phyloP scores from a whole-genome alignment of 2,797 vertebrate genomes.

The Pseudomugil gertrudae region DNA sequence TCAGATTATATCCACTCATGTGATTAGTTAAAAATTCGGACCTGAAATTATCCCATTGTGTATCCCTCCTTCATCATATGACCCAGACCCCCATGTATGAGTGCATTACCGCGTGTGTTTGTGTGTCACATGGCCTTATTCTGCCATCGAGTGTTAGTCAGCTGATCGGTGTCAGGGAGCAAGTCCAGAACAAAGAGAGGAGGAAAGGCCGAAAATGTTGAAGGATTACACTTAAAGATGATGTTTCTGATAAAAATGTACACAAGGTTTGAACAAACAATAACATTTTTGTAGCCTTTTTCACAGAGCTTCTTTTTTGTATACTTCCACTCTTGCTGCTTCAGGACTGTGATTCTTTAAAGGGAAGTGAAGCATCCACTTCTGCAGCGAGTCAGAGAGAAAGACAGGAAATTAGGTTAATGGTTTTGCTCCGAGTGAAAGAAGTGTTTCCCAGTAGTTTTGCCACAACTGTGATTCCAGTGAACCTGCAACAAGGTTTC shows the following conservation, averaged over 20 bases:
- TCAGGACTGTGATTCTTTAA: slow-evolving; percentile 50
- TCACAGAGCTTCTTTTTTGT: not conserved
- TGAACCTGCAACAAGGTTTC: slow-evolving; percentile 23
- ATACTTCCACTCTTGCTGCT: slow-evolving; percentile 14
- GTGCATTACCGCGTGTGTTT: slow-evolving; percentile 34
- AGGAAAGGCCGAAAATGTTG: slow-evolving; percentile 15
- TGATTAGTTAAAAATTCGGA: slow-evolving; percentile 56
- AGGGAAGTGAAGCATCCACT: slow-evolving; percentile 65
- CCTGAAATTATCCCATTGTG: slow-evolving; percentile 63
- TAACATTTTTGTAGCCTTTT: not conserved
- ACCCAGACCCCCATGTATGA: slow-evolving; percentile 58
- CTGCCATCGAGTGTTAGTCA: slow-evolving; percentile 71
- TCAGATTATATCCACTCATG: slow-evolving; percentile 56
- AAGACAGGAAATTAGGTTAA: slow-evolving; percentile 66
- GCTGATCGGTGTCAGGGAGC: slow-evolving; percentile 56
- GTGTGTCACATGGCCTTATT: slow-evolving; percentile 75
- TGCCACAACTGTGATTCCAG: slow-evolving; percentile 20
- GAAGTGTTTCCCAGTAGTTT: slow-evolving; percentile 23
- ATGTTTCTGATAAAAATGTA: not conserved
- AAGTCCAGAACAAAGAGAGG: slow-evolving; percentile 24
- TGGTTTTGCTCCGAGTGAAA: slow-evolving; percentile 59
- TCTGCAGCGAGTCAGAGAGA: slow-evolving; percentile 56
- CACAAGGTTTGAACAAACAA: not conserved
- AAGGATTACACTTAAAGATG: slow-evolving; percentile 5
- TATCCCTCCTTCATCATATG: slow-evolving; percentile 66